Evolutionary conservation across 1,140 invertebrate species (phyloP).

Genomic region (Aphelinus atriplicis): DNA sequence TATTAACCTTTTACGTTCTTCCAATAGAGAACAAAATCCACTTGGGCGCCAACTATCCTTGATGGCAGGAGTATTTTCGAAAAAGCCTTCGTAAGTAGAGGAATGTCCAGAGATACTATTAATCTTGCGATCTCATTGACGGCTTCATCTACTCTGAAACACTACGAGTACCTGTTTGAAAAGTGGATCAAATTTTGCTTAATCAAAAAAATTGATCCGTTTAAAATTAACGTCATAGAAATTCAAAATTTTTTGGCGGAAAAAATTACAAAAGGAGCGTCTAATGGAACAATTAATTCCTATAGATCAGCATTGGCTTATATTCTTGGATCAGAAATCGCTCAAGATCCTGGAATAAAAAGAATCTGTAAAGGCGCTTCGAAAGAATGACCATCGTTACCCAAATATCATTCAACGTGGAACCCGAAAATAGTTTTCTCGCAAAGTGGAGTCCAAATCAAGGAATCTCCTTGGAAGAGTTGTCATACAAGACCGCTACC

Average conservation of each 20-base stretch:
- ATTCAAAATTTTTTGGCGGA: background rate
- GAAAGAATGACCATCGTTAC: constrained; percentile 39
- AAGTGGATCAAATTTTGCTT: constrained; percentile 14
- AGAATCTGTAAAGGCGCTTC: constrained; percentile 45
- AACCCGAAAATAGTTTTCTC: constrained; percentile 38
- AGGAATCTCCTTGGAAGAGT: constrained; percentile 34
- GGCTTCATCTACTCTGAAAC: background rate
- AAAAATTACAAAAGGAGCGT: constrained; percentile 28
- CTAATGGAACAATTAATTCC: constrained; percentile 13
- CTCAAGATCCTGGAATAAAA: constrained; percentile 31
- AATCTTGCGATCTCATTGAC: constrained; percentile 3
- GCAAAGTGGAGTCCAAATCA: constrained; percentile 39
- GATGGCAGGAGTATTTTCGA: constrained; percentile 28
- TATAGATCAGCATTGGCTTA: constrained; percentile 31
- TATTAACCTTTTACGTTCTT: constrained; percentile 39
- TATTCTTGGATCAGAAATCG: constrained; percentile 8
- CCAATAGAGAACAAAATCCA: constrained; percentile 40
- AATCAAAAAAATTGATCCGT: background rate
- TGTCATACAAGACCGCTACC: too few species aligned
- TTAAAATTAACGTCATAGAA: background rate
- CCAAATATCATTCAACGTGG: constrained; percentile 45
- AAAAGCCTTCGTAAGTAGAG: constrained; percentile 1
- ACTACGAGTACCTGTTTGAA: constrained; percentile 8
- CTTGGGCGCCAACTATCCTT: background rate
- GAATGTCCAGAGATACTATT: background rate